A percentile compares a stretch with the other conserved stretches of the same genome.
phyloP scores from a whole-genome alignment of 2,888 invertebrate species.

The Dicyrtomina minuta region DNA sequence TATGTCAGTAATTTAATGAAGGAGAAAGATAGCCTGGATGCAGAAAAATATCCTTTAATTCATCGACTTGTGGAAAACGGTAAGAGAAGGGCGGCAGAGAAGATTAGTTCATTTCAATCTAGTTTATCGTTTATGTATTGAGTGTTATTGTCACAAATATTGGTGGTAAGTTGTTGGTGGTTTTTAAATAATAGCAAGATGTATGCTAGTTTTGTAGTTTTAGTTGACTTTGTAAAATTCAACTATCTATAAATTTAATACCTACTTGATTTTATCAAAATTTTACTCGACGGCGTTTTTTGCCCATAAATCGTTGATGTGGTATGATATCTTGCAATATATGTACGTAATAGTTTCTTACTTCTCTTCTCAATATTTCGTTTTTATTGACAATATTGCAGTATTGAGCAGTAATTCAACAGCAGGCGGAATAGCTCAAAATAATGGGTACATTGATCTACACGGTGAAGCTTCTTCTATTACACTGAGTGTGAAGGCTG shows the following conservation, averaged over 20 bases:
- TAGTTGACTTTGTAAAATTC: too few relatives aligned
- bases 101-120: too few relatives aligned
- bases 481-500: conserved; percentile 39
- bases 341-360: too few relatives aligned
- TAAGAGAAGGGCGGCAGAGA: too few relatives aligned
- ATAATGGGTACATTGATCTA: conserved; percentile 43
- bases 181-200: too few relatives aligned
- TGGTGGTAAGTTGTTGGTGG: not conserved
- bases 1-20: conserved; percentile 73
- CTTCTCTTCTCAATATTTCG: not conserved
- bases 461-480: conserved; percentile 46
- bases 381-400: not conserved
- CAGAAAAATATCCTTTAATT: conserved; percentile 55
- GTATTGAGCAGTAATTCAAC: conserved; percentile 35
- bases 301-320: not conserved
- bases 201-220: too few relatives aligned
- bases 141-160: not conserved
- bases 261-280: too few relatives aligned
- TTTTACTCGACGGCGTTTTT: not conserved
- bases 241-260: too few relatives aligned
- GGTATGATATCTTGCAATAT: too few relatives aligned
- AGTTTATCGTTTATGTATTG: not conserved
- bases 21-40: conserved; percentile 69
- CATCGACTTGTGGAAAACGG: conserved; percentile 40
- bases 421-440: conserved; percentile 31